Conservation (phyloP, 2,888 invertebrate species). For the Nymphalis urticae region DNA sequence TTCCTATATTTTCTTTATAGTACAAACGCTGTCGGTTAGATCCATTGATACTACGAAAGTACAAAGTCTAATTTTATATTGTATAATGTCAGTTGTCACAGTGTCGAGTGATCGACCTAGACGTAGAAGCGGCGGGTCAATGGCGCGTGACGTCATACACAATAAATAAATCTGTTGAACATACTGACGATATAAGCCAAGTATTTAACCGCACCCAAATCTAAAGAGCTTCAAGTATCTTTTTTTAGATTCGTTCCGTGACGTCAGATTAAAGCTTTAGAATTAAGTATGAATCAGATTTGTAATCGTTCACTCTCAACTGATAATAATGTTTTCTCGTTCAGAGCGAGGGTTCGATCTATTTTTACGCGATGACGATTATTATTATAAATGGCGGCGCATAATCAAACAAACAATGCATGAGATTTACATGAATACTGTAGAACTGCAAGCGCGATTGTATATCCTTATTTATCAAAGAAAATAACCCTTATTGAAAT, state of each 20-base stretch:
- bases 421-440: conserved; percentile 15
- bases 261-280: conserved; percentile 1
- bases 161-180: conserved; percentile 42
- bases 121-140: conserved; percentile 58
- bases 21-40: neutral
- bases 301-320: conserved; percentile 28
- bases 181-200: conserved; percentile 35
- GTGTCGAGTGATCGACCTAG: conserved; percentile 25
- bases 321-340: conserved; percentile 35
- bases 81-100: conserved; percentile 18
- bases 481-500: too few species aligned
- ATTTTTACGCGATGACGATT: conserved; percentile 42
- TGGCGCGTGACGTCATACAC: conserved; percentile 70
- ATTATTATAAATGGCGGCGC: conserved; percentile 28
- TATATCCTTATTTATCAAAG: too few species aligned
- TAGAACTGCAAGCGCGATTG: neutral
- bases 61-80: conserved; percentile 1
- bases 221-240: conserved; percentile 35
- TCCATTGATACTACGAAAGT: neutral
- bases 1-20: too few species aligned
- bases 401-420: conserved; percentile 16
- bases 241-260: conserved; percentile 5
- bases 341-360: conserved; percentile 34
- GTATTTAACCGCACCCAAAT: conserved; percentile 39
- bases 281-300: conserved; percentile 33